Conservation (phyloP, 2,113 vertebrate species). For the Oryctolagus cuniculus region DNA sequence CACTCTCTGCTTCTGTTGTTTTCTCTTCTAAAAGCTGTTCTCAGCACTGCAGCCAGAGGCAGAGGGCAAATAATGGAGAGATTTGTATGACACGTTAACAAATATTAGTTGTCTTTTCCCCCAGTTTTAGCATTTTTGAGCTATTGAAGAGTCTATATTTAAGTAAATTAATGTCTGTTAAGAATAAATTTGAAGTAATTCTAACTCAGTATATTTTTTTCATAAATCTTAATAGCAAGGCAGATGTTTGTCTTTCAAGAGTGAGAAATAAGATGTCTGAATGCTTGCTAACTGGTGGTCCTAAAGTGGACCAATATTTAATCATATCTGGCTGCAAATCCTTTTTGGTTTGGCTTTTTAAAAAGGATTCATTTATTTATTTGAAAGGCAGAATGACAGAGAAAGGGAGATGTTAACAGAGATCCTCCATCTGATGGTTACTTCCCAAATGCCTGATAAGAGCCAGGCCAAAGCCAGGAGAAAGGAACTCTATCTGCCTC, state of each 20-base stretch:
- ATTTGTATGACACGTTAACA: conserved; percentile 6
- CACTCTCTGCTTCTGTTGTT: not conserved
- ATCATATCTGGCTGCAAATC: not conserved
- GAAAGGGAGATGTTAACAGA: too few relatives aligned
- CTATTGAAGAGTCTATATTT: not conserved
- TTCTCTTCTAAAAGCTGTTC: not conserved
- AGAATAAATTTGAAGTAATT: not conserved
- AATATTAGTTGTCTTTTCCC: not conserved
- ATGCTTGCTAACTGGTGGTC: too few relatives aligned
- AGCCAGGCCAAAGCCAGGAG: too few relatives aligned
- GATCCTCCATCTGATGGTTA: too few relatives aligned
- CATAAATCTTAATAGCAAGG: not conserved
- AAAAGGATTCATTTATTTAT: not conserved
- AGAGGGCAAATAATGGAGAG: not conserved
- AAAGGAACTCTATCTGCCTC: too few relatives aligned
- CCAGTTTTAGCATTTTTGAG: conserved; percentile 27
- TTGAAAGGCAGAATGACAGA: too few relatives aligned
- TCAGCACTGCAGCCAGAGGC: not conserved
- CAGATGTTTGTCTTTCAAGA: not conserved
- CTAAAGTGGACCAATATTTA: conserved; percentile 29
- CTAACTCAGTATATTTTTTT: conserved; percentile 15
- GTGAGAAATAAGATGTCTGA: not conserved
- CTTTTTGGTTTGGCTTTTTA: conserved; percentile 28
- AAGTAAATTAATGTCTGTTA: not conserved
- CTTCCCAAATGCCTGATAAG: too few relatives aligned